Evolutionary conservation across 2,797 vertebrate species (phyloP), one percentile per base, ranked within the genome.

Genomic region (Pachyuromys duprasi): DNA sequence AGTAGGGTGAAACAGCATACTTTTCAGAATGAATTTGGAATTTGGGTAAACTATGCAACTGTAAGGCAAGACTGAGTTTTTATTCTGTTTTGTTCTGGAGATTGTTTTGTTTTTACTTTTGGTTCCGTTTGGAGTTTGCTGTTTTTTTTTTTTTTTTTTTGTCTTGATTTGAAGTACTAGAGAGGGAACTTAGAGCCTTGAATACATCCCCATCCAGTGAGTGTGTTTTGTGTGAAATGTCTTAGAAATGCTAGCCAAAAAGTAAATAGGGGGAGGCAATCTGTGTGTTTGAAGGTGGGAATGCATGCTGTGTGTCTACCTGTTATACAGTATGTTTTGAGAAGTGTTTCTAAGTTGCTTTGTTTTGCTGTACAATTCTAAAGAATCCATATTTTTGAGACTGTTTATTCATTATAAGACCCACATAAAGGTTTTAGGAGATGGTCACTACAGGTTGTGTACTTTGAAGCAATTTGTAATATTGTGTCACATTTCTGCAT

Each of bases 21-120:
- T 49, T 60, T 82, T 4, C 5, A 89, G 18, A 45, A 92, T 39
- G 22, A 90, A 81, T 89, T 18, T 89, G n/a, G 42, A 96, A 95
- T 62, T 65, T 36, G 39, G 49, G 22, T 57, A 39, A 92, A 92
- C 36, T 36, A n/a, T 20, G 14, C 17, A 82, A 49, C 24, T 39
- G 20, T 74, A 3, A 1, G 45, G 24, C 53, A 72, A 74, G 49
- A 70, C 31, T 53, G 28, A 7, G 3, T 86, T 70, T 36, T 86
- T 70, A 8, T 36, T 36, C 26, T 70, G 33, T 31, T 72, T 87
- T 57, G 49, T 72, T 87, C 49, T 57, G 15, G 24, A 18, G 42
- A 18, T 78, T 78, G 45, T 4, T 84, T 53, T 69, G 28, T 69
- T 67, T 86, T 42, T 53, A 49, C 31, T 53, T 86, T 69, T 53